Evolutionary conservation across 2,888 invertebrate species (phyloP), one percentile per base, ranked within the genome.

Genomic region (Rotaria magnacalcarata): DNA sequence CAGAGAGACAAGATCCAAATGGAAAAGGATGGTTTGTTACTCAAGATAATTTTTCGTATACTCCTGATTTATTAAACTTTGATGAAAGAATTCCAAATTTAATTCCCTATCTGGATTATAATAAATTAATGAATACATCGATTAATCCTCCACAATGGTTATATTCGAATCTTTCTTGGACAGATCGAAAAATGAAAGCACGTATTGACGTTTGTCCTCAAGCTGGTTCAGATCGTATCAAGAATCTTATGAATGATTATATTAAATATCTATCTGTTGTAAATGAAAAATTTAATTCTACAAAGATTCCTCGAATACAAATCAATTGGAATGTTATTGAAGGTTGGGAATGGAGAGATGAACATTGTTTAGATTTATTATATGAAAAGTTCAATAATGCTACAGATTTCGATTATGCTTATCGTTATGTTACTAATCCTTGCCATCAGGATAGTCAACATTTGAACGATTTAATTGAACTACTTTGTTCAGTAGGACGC

Each of bases 251-350:
- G 60, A 8, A 7, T 27, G 60, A 60, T n/a, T 60, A 60, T 60
- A 11, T n/a, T 10, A 60, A 60, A 60, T 60, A 60, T 27, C 0
- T 60, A n/a, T 60, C 27, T 24, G n/a, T 60, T n/a, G n/a, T 60
- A n/a, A 60, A 60, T 24, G 8, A 60, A 2, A 60, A 60, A 27
- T 60, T 60, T 27, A 60, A 60, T 27, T 60, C 60, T 8, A 60
- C 60, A 60, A n/a, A n/a, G n/a, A 60, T 60, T 60, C 60, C 60
- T 10, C 24, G 27, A 60, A 60, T 60, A n/a, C 60, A 60, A 60
- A 60, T 60, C 60, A 60, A 60, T 60, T 60, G 60, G 60, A 60
- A 60, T 60, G 60, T 60, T 60, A 60, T 60, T 11, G 60, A 14
- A 60, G 60, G 60, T 21, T 60, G 60, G 60, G 60, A 60, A 60